Percentiles rank a stretch among this genome's conserved stretches.
phyloP scores from a whole-genome alignment of 35 echinoderm and acorn worm species.

The Holothuria glaberrima region DNA sequence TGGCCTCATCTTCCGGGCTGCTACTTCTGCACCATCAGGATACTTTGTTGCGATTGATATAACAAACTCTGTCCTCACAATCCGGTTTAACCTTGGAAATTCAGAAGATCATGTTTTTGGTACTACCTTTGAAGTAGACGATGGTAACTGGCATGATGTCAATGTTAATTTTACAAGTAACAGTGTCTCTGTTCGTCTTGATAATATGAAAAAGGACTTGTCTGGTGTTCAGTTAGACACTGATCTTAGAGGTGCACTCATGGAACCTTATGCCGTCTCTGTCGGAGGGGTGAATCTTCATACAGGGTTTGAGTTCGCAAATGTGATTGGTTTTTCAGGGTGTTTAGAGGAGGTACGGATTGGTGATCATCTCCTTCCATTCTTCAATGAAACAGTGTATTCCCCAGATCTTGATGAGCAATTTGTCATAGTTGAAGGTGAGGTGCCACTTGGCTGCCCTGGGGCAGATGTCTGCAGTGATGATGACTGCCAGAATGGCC shows the following conservation, averaged over 20 bases:
- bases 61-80: neutral
- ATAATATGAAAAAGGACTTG: neutral
- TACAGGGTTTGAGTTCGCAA: constrained; percentile 36
- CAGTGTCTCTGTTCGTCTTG: constrained; percentile 38
- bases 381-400: constrained; percentile 51
- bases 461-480: constrained; percentile 56
- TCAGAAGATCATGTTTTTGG: neutral
- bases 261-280: constrained; percentile 16
- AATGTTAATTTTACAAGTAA: constrained; percentile 20
- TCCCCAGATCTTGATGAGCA: constrained; percentile 70
- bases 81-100: constrained; percentile 46
- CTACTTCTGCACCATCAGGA: neutral
- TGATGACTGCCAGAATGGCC: constrained; percentile 60
- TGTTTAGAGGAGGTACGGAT: constrained; percentile 84
- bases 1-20: constrained; percentile 68
- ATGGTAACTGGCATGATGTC: constrained; percentile 86
- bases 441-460: constrained; percentile 32
- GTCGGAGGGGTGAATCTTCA: constrained; percentile 60
- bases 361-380: constrained; percentile 74
- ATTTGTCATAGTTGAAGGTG: constrained; percentile 49
- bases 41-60: constrained; percentile 73
- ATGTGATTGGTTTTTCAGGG: constrained; percentile 58
- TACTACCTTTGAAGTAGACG: constrained; percentile 29
- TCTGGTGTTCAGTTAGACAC: neutral
- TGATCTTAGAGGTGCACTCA: constrained; percentile 40